A percentile compares a stretch with the other conserved stretches of the same genome.
phyloP scores from a whole-genome alignment of 2,797 vertebrate genomes.

The Dryobates pubescens region DNA sequence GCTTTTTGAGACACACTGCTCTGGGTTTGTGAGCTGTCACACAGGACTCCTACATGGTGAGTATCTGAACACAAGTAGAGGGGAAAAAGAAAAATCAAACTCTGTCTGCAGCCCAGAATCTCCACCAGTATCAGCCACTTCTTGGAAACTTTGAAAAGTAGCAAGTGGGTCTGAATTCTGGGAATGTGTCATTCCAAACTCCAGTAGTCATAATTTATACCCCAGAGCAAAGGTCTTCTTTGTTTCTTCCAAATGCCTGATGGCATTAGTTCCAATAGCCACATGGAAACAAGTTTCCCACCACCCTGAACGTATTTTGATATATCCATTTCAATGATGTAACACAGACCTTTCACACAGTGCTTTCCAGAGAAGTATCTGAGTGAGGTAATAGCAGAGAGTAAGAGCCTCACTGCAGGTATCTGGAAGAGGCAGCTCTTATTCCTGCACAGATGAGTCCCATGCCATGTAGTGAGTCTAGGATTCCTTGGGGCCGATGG shows the following conservation, averaged over 20 bases:
- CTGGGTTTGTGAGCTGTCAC: not conserved
- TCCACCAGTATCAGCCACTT: not conserved
- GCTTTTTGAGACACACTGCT: not conserved
- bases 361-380: not conserved
- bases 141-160: not conserved
- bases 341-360: not conserved
- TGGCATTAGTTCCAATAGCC: not conserved
- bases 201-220: not conserved
- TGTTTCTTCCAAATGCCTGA: not conserved
- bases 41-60: not conserved
- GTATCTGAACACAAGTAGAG: not conserved
- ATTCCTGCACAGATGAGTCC: not conserved
- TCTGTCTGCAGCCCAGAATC: not conserved
- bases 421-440: not conserved
- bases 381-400: not conserved
- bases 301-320: not conserved
- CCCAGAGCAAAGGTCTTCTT: not conserved
- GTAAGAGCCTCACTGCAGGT: not conserved
- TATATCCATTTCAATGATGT: not conserved
- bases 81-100: not conserved
- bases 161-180: constrained; percentile 12
- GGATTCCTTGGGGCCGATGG: not conserved
- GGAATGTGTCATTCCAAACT: constrained; percentile 12
- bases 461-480: not conserved
- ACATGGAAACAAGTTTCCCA: not conserved